Evolutionary conservation across 1,140 invertebrate genomes (phyloP).

Genomic region (Teleopsis dalmanni): DNA sequence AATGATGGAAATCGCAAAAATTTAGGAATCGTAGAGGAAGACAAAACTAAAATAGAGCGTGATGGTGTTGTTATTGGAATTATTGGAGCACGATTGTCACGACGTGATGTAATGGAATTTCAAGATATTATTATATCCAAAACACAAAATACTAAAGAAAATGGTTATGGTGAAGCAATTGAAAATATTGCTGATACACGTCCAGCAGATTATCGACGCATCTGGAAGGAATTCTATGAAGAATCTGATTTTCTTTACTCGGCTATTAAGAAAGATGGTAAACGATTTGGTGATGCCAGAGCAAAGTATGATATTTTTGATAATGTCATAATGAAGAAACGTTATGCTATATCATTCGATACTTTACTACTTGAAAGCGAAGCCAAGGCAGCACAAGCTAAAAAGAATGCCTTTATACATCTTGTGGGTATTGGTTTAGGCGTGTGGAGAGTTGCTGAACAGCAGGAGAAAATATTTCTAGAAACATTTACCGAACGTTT

Average conservation of each 20-base stretch:
- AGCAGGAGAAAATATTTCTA: conserved; percentile 31
- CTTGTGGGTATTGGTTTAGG: conserved; percentile 35
- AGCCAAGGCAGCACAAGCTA: conserved; percentile 9
- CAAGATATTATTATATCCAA: conserved; percentile 50
- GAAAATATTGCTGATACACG: background rate
- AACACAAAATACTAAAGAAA: conserved; percentile 46
- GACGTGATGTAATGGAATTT: conserved; percentile 49
- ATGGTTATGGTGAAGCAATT: conserved; percentile 43
- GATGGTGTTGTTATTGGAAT: conserved; percentile 41
- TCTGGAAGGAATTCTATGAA: conserved; percentile 33
- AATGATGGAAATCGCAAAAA: conserved; percentile 57
- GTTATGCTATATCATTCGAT: conserved; percentile 30
- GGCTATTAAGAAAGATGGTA: conserved; percentile 4
- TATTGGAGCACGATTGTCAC: conserved; percentile 48
- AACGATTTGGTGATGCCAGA: conserved; percentile 11
- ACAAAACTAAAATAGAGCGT: conserved; percentile 20
- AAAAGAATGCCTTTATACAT: conserved; percentile 32
- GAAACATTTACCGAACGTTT: conserved; percentile 32
- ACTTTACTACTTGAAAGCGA: conserved; percentile 30
- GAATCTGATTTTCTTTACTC: conserved; percentile 23
- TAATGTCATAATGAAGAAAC: conserved; percentile 31
- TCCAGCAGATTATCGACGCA: conserved; percentile 20
- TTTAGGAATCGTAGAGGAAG: conserved; percentile 42
- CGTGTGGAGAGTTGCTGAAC: conserved; percentile 19
- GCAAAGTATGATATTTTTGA: conserved; percentile 19